phyloP scores from a whole-genome alignment of 2,113 vertebrate species.

The Dolichallabes microphthalmus region DNA sequence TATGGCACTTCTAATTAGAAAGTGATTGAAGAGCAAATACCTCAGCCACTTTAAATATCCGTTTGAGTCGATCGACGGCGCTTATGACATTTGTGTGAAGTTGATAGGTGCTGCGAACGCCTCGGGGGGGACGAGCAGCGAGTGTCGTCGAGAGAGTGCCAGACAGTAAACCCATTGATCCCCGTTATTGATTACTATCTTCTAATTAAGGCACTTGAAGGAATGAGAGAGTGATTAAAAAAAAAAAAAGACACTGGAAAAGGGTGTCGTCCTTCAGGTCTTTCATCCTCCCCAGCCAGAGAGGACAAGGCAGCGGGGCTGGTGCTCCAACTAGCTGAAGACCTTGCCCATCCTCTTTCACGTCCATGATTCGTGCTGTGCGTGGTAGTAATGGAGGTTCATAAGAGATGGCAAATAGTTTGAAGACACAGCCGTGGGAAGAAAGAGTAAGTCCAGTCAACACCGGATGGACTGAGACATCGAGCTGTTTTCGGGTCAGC shows the following conservation, averaged over 20 bases:
- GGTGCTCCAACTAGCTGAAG: constrained; percentile 67
- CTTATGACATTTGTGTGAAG: constrained; percentile 65
- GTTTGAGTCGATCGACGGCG: constrained; percentile 61
- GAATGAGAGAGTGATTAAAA: constrained; percentile 21
- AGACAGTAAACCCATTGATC: constrained; percentile 56
- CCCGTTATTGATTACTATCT: constrained; percentile 62
- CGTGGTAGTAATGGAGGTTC: constrained; percentile 45
- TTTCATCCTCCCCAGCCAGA: background rate
- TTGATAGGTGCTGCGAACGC: constrained; percentile 52
- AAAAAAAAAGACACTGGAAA: constrained; percentile 23
- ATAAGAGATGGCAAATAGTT: background rate
- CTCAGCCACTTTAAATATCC: constrained; percentile 58
- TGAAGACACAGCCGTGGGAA: background rate
- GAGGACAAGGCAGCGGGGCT: constrained; percentile 49
- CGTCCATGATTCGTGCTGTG: background rate
- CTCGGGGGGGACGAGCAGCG: constrained; percentile 7
- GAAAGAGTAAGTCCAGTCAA: constrained; percentile 19
- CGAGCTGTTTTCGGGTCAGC: constrained; percentile 57
- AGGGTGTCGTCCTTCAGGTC: background rate
- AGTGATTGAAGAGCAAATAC: constrained; percentile 56
- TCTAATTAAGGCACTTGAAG: constrained; percentile 57
- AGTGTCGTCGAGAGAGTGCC: background rate
- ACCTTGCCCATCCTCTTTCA: constrained; percentile 25
- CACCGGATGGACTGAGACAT: constrained; percentile 19
- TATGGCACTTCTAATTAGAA: constrained; percentile 56